Evolutionary conservation across 1,140 invertebrate genomes (phyloP).

Genomic region (Diprion similis): DNA sequence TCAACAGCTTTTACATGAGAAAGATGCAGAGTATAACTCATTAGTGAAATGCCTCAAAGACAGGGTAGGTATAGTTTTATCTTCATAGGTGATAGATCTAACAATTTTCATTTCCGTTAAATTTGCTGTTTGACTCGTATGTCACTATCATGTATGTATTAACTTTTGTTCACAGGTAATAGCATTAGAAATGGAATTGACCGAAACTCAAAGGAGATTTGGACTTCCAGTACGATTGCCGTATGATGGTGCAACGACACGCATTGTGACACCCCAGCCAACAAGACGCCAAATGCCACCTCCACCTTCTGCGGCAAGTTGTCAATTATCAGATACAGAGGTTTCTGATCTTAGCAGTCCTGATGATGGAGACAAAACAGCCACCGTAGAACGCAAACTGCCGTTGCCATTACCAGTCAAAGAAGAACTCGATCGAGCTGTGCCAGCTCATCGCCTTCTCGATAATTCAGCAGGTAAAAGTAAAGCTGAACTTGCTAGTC

Average conservation of each 20-base stretch:
- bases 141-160: neutral
- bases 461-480: constrained; percentile 88
- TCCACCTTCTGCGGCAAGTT: constrained; percentile 64
- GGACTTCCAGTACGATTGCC: constrained; percentile 85
- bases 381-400: constrained; percentile 77
- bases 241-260: constrained; percentile 76
- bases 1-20: constrained; percentile 81
- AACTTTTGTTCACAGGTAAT: constrained; percentile 64
- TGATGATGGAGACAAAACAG: constrained; percentile 76
- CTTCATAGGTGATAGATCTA: neutral
- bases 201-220: constrained; percentile 85
- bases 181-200: constrained; percentile 72
- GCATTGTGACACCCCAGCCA: constrained; percentile 77
- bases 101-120: constrained; percentile 14
- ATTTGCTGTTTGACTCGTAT: constrained; percentile 11
- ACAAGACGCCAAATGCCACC: constrained; percentile 74
- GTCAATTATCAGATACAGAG: constrained; percentile 75
- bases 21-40: constrained; percentile 88
- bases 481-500: constrained; percentile 84
- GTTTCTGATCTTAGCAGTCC: constrained; percentile 73
- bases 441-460: constrained; percentile 83
- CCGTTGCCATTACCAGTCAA: constrained; percentile 66
- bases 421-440: constrained; percentile 84
- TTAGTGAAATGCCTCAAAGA: constrained; percentile 88
- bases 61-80: constrained; percentile 58